Conservation (phyloP, 2,888 invertebrate species). For the Operophtera brumata region DNA sequence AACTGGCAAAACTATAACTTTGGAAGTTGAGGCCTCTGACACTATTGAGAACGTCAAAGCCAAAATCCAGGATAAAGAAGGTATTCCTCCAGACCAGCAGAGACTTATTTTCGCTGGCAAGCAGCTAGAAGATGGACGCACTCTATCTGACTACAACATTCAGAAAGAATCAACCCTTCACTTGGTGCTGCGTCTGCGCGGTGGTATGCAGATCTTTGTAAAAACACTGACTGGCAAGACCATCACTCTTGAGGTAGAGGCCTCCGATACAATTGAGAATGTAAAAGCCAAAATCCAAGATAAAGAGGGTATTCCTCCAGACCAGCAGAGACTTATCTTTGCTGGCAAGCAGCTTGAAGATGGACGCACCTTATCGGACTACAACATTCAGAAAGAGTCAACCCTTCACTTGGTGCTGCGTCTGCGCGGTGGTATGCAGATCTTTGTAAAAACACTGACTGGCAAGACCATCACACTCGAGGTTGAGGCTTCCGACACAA, state of each 20-base stretch:
- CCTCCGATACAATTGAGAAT: conserved; percentile 27
- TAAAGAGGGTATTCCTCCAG: conserved; percentile 30
- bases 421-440: too few relatives aligned
- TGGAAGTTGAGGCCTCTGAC: conserved; percentile 31
- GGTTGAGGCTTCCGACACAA: conserved; percentile 26
- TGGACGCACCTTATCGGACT: conserved; percentile 27
- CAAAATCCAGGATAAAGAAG: conserved; percentile 34
- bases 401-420: conserved; percentile 28
- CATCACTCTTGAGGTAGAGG: conserved; percentile 25
- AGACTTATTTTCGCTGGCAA: conserved; percentile 32
- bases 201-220: conserved; percentile 30
- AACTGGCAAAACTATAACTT: conserved; percentile 30
- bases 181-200: conserved; percentile 27
- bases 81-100: conserved; percentile 33
- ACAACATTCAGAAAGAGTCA: conserved; percentile 30
- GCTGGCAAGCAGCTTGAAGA: conserved; percentile 32
- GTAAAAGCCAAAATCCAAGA: conserved; percentile 29
- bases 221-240: conserved; percentile 28
- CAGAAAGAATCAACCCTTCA: conserved; percentile 31
- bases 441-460: conserved; percentile 26
- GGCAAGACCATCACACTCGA: conserved; percentile 28
- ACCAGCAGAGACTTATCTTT: conserved; percentile 28
- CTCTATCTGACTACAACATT: conserved; percentile 30
- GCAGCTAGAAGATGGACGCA: conserved; percentile 31
- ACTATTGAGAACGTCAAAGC: conserved; percentile 32